Evolutionary conservation across 1,140 invertebrate genomes (phyloP), one percentile per base, ranked within the genome.

Genomic region (Oedothorax gibbosus): DNA sequence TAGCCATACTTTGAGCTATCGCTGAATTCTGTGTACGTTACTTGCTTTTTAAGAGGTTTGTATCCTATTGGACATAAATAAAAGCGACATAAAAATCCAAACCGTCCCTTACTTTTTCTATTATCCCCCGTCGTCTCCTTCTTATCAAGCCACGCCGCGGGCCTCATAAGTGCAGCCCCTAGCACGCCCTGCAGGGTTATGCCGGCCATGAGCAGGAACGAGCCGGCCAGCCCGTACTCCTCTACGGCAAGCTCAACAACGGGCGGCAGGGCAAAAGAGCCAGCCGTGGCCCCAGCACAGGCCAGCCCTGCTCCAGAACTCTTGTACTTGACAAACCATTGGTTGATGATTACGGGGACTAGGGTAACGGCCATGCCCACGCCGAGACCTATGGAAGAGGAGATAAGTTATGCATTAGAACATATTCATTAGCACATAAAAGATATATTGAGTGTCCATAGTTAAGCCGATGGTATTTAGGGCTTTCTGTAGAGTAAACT

Each of bases 301-400:
- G 88, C 88, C 7, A 91, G 86, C 4, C 90, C 90, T 49, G 88
- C 86, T 0, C 90, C 90, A 5, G 88, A 86, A 2, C 89, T 88
- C 57, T 88, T 87, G 21, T 88, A 86, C n/a, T 88, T 88, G 18
- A 87, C 73, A 60, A 90, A 90, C 71, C 90, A 90, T 60, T 87
- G 71, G 3, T 88, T 89, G 21, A 90, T 88, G 21, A 90, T 88
- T n/a, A 90, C 87, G 1, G 90, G 78, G 8, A 87, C 87, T 20
- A 90, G 88, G 3, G 89, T 88, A 50, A 89, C 90, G 6, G 87
- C 85, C 49, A 90, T 85, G 10, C 89, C 88, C 11, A 88, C 85
- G 7, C 89, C 89, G 50, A 90, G 62, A 72, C 90, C 90, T 90
- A 57, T 15, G 65, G n/a, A n/a, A n/a, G n/a, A 8, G 15, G 18